Percentiles rank a stretch among this genome's conserved stretches.
Evolutionary conservation across 2,888 invertebrate genomes (phyloP).

Genomic region (Nomada fabriciana): DNA sequence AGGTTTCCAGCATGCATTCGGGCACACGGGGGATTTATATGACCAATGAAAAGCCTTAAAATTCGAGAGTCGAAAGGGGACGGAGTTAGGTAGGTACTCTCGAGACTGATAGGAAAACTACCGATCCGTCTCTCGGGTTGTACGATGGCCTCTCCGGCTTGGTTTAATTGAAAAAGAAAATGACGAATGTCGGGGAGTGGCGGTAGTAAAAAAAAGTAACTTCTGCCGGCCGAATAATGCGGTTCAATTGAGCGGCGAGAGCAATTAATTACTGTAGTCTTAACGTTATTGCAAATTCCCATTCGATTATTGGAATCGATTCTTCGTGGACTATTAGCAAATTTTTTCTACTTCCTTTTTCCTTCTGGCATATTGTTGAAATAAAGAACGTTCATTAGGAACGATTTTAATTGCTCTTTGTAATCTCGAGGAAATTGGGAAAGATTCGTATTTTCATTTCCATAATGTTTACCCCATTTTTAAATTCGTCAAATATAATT

Average conservation of each 20-base stretch:
- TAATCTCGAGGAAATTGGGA: background rate
- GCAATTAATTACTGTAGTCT: slow-evolving; percentile 41
- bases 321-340: background rate
- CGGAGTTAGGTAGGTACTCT: slow-evolving; percentile 9
- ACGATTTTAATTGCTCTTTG: background rate
- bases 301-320: slow-evolving; percentile 9
- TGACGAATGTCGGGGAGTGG: slow-evolving; percentile 11
- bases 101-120: slow-evolving; percentile 20
- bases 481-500: too few relatives aligned
- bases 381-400: background rate
- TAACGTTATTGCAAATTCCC: slow-evolving; percentile 18
- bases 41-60: slow-evolving; percentile 29
- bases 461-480: too few relatives aligned
- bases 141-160: background rate
- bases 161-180: slow-evolving; percentile 51
- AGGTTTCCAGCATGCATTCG: background rate
- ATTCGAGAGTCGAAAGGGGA: slow-evolving; percentile 27
- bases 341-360: background rate
- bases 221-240: slow-evolving; percentile 11
- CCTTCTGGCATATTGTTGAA: background rate
- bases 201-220: slow-evolving; percentile 27
- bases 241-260: slow-evolving; percentile 20
- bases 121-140: slow-evolving; percentile 10
- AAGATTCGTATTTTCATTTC: background rate
- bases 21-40: slow-evolving; percentile 25